These are phyloP conservation scores for Anisognathus igniventris DNA, from an alignment of 2,797 vertebrate genomes.

Conservation along the genomic window DNA sequence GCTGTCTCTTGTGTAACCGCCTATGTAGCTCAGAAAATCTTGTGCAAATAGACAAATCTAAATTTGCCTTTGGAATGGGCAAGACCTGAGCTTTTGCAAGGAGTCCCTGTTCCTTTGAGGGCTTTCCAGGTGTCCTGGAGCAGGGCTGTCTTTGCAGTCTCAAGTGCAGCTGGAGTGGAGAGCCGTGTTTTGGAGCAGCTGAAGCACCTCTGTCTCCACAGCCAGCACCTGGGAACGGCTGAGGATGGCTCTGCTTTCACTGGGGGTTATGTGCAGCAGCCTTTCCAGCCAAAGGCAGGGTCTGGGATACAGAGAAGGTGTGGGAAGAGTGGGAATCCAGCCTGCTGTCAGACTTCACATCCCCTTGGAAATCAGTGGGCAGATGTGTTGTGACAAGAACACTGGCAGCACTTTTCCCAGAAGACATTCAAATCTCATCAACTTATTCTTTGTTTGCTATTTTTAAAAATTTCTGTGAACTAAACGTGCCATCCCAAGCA, in stretches of 20 bases:
- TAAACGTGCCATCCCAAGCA: background rate
- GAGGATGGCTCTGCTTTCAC: background rate
- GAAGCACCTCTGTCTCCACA: background rate
- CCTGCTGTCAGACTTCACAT: background rate
- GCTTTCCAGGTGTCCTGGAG: background rate
- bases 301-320: background rate
- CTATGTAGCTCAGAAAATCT: background rate
- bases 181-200: background rate
- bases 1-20: background rate
- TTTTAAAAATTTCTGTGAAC: background rate
- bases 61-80: background rate
- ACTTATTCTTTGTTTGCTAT: background rate
- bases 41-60: background rate
- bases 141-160: background rate
- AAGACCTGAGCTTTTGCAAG: background rate
- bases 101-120: background rate
- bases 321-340: background rate
- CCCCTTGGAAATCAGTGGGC: background rate
- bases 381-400: background rate
- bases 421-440: background rate
- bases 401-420: background rate
- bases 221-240: background rate
- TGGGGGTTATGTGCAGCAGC: background rate
- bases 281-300: background rate
- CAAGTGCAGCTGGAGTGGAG: background rate